phyloP scores from a whole-genome alignment of 1,140 invertebrate species.

The Teleopsis dalmanni region DNA sequence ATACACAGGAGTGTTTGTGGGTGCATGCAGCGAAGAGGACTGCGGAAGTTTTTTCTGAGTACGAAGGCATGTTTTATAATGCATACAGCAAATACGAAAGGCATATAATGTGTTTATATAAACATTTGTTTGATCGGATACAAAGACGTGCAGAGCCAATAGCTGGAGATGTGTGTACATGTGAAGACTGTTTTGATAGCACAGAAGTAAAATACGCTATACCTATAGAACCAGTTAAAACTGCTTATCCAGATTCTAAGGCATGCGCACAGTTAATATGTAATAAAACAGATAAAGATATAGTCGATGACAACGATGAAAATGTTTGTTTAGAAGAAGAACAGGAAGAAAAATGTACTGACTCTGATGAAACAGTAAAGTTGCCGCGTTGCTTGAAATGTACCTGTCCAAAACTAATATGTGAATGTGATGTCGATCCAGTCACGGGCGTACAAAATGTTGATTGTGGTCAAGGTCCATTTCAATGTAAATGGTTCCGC shows the following conservation, averaged over 20 bases:
- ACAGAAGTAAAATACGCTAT: conserved; percentile 2
- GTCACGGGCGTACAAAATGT: conserved; percentile 19
- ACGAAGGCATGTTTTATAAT: conserved; percentile 24
- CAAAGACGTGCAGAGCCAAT: not conserved
- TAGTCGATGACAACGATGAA: not conserved
- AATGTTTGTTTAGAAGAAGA: not conserved
- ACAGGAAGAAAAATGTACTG: not conserved
- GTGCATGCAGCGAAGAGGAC: conserved; percentile 26
- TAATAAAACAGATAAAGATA: not conserved
- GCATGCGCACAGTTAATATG: no score
- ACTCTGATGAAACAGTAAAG: not conserved
- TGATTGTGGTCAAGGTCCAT: conserved; percentile 33
- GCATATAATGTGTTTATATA: conserved; percentile 31
- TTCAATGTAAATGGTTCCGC: conserved; percentile 26
- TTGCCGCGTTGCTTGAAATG: conserved; percentile 14
- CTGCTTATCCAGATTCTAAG: not conserved
- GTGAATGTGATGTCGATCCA: conserved; percentile 7
- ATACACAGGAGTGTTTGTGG: conserved; percentile 31
- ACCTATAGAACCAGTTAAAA: not conserved
- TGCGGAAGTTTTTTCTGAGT: conserved; percentile 22
- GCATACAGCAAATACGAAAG: conserved; percentile 23
- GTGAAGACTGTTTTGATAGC: conserved; percentile 1
- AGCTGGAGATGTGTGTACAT: conserved; percentile 1
- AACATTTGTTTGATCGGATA: conserved; percentile 17
- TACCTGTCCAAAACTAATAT: conserved; percentile 17